phyloP scores from a whole-genome alignment of 2,113 vertebrate genomes.

The Hemiprocne comata region DNA sequence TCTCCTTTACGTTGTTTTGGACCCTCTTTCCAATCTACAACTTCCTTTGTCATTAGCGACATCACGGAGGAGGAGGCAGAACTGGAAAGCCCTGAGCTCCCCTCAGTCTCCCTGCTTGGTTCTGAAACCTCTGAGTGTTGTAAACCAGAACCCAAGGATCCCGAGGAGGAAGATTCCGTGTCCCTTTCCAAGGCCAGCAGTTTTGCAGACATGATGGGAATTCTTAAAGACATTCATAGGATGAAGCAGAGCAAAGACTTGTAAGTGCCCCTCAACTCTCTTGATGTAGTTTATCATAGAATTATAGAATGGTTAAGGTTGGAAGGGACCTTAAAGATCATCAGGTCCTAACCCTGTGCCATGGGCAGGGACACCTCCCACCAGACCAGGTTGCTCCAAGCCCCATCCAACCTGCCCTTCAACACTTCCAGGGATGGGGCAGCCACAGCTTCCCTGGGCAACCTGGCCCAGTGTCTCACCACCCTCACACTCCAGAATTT shows the following conservation, averaged over 20 bases:
- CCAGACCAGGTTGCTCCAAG: too few relatives aligned
- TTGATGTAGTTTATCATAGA: not conserved
- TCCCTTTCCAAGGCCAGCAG: slow-evolving; percentile 98
- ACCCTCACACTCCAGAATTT: too few relatives aligned
- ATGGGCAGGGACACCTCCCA: too few relatives aligned
- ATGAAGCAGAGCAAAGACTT: slow-evolving; percentile 97
- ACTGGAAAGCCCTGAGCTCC: slow-evolving; percentile 88
- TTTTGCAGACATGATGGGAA: slow-evolving; percentile 98
- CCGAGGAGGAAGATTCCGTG: slow-evolving; percentile 90
- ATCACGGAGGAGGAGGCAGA: slow-evolving; percentile 92
- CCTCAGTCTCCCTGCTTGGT: slow-evolving; percentile 85
- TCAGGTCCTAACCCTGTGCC: too few relatives aligned
- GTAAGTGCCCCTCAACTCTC: slow-evolving; percentile 72
- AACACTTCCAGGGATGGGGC: too few relatives aligned
- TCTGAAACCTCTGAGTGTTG: slow-evolving; percentile 88
- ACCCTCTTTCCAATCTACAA: slow-evolving; percentile 89
- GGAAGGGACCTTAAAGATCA: too few relatives aligned
- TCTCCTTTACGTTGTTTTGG: slow-evolving; percentile 94
- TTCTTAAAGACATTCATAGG: slow-evolving; percentile 96
- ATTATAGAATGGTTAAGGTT: too few relatives aligned
- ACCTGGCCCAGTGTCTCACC: too few relatives aligned
- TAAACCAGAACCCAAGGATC: slow-evolving; percentile 79
- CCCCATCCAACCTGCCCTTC: too few relatives aligned
- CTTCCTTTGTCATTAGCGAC: slow-evolving; percentile 97
- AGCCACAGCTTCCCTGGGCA: too few relatives aligned